A percentile compares a stretch with the other conserved stretches of the same genome.
Conservation (phyloP, 2,888 invertebrate species). For the Resseliella maxima region DNA sequence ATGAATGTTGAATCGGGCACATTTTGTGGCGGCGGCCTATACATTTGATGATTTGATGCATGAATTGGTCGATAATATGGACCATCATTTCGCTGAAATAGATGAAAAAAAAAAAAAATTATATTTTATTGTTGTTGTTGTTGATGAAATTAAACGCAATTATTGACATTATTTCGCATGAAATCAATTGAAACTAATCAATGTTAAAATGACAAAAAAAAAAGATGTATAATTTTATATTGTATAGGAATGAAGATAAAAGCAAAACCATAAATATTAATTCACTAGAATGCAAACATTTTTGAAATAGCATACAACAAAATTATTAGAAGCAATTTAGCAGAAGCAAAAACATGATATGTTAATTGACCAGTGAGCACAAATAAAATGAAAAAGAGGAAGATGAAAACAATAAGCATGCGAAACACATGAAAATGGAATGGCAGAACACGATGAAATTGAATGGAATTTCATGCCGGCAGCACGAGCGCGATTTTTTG, state of each 20-base stretch:
- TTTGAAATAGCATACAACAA: not conserved
- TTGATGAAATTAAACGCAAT: too few relatives aligned
- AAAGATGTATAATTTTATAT: not conserved
- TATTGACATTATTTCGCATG: too few relatives aligned
- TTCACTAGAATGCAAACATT: too few relatives aligned
- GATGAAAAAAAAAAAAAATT: constrained; percentile 60
- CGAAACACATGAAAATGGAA: too few relatives aligned
- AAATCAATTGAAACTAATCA: constrained; percentile 13
- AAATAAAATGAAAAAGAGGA: too few relatives aligned
- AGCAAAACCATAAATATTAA: too few relatives aligned
- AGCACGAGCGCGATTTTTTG: not conserved
- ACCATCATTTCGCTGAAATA: constrained; percentile 76
- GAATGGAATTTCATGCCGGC: not conserved
- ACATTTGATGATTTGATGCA: constrained; percentile 67
- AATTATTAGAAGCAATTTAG: constrained; percentile 46
- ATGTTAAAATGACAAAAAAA: constrained; percentile 48
- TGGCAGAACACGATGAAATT: not conserved
- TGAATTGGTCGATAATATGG: constrained; percentile 74
- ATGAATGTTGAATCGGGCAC: constrained; percentile 73
- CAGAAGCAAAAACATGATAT: not conserved
- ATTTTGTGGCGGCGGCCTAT: constrained; percentile 68
- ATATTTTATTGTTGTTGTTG: not conserved
- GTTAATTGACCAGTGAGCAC: not conserved
- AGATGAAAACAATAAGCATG: too few relatives aligned
- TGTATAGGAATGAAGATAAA: not conserved